Evolutionary conservation across 2,888 invertebrate species (phyloP).

Genomic region (Melanargia galathea): DNA sequence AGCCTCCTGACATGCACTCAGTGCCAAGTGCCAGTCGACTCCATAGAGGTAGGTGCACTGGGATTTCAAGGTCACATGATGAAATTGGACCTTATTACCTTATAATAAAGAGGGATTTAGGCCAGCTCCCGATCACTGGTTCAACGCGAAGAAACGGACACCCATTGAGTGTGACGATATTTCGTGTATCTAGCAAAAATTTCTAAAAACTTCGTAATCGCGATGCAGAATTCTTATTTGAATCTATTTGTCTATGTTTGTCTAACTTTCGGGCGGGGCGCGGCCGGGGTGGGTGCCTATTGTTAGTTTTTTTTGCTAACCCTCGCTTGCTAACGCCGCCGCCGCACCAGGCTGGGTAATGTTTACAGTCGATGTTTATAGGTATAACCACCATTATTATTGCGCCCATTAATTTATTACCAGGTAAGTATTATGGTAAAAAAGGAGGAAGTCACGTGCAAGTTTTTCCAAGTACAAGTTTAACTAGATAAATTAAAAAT

Average conservation of each 20-base stretch:
- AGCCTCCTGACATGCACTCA: constrained; percentile 63
- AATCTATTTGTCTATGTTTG: constrained; percentile 54
- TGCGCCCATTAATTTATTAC: not conserved
- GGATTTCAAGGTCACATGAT: constrained; percentile 47
- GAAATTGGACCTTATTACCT: constrained; percentile 35
- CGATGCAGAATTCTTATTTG: constrained; percentile 66
- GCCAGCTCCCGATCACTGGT: constrained; percentile 67
- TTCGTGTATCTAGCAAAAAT: constrained; percentile 45
- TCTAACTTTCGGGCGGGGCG: constrained; percentile 27
- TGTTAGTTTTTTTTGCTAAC: constrained; percentile 25
- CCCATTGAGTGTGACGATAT: constrained; percentile 38
- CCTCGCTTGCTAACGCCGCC: not conserved
- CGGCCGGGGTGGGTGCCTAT: constrained; percentile 15
- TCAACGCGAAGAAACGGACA: constrained; percentile 76
- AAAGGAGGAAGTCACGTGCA: too few relatives aligned
- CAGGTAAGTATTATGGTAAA: not conserved
- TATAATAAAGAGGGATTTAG: constrained; percentile 48
- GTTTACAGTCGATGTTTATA: not conserved
- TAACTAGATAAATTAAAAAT: too few relatives aligned
- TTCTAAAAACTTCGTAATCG: constrained; percentile 57
- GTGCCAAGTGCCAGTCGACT: constrained; percentile 65
- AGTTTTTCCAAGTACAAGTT: too few relatives aligned
- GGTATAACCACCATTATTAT: not conserved
- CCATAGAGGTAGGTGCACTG: constrained; percentile 68
- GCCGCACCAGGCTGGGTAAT: not conserved